These are phyloP conservation scores for Rhynchonema sp. DNA, from an alignment of 2,888 invertebrate genomes.

Conservation along the genomic window DNA sequence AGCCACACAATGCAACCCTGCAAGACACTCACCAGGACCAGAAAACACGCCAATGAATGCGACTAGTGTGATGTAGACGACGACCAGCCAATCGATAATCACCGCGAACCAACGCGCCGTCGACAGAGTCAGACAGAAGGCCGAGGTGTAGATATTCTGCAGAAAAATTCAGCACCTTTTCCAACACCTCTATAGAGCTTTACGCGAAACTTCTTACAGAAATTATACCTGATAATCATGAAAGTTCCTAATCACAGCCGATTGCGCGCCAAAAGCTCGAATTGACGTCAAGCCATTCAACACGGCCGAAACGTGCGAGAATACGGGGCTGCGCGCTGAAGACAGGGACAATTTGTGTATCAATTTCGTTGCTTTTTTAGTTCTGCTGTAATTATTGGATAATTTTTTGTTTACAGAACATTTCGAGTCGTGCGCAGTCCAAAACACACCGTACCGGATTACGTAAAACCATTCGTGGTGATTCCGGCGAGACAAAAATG, in stretches of 20 bases:
- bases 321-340: conserved; percentile 76
- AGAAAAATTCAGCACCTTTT: conserved; percentile 6
- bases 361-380: no score
- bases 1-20: background rate
- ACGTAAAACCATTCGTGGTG: no score
- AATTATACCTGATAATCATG: conserved; percentile 26
- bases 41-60: conserved; percentile 62
- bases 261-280: conserved; percentile 62
- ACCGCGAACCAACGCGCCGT: conserved; percentile 80
- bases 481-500: no score
- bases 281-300: conserved; percentile 76
- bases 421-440: no score
- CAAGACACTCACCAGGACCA: conserved; percentile 30
- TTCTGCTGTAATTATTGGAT: no score
- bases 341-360: conserved; percentile 3
- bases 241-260: conserved; percentile 44
- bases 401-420: no score
- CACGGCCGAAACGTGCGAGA: conserved; percentile 69
- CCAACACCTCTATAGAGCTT: no score
- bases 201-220: no score
- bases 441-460: no score
- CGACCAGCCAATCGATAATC: conserved; percentile 70
- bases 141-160: conserved; percentile 60
- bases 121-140: conserved; percentile 73
- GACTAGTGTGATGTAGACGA: conserved; percentile 61